Base-by-base conservation (phyloP, 2,888 invertebrate genomes). In the Danaus chrysippus region DNA sequence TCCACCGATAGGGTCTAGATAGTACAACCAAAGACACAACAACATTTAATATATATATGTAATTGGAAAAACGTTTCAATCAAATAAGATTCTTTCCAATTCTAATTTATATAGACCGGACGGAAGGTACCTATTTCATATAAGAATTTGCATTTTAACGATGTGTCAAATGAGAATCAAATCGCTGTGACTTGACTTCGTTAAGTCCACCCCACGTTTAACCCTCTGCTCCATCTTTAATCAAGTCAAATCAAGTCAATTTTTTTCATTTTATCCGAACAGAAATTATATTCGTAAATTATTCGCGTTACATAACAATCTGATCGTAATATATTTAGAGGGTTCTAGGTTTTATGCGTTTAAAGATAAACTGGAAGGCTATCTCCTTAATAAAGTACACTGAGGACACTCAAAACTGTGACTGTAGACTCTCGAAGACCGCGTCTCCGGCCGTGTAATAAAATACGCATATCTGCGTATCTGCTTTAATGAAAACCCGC, bases 401-500 rank as follows among this genome's bases (percentile, higher is more conserved):
- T n/a, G 59, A 56, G 64, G 60, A 61, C 55, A 49, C 59, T 54
- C 55, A 59, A 56, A 61, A 53, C 44, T 19, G 41, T 53, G 41
- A 44, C 15, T 42, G 44, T 55, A 10, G 11, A 54, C 44, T 49
- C 56, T 56, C 43, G 43, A 42, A 61, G 61, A 61, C 58, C 55
- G 71, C 67, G 65, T 68, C 63, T 61, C 73, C 54, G 54, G 78
- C 77, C 79, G 76, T 76, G 81, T 78, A 74, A 82, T 86, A 85
- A 86, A 86, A 77, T 82, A 83, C 81, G 79, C 79, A 75, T 84
- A 83, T 83, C 82, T 70, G 67, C 76, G 78, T 83, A 85, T 86
- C 86, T 78, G 76, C 76, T 78, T 82, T 84, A 86, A 86, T 84
- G 86, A 85, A 84, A 84, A 80, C 82, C 82, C 75, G 72, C 76